phyloP scores from a whole-genome alignment of 2,113 vertebrate genomes.

The Rousettus leschenaultii region DNA sequence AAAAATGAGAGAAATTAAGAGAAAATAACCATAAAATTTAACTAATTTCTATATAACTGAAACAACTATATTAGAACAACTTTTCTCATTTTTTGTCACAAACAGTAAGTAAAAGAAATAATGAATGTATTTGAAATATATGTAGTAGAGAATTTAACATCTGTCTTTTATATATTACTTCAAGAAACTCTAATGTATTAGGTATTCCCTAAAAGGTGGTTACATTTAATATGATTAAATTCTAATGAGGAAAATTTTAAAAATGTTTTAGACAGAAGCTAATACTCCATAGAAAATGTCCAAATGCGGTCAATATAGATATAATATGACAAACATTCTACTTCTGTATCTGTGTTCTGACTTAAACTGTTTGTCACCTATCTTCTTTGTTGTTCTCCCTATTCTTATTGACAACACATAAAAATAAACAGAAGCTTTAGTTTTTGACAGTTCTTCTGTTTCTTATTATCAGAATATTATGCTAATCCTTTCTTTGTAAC shows the following conservation, averaged over 20 bases:
- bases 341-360: not conserved
- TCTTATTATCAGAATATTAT: slow-evolving; percentile 52
- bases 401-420: not conserved
- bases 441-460: slow-evolving; percentile 3
- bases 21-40: not conserved
- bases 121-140: not conserved
- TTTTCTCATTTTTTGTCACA: not conserved
- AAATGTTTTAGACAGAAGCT: not conserved
- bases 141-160: not conserved
- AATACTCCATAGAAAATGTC: not conserved
- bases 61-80: not conserved
- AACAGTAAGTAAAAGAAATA: not conserved
- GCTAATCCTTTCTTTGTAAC: slow-evolving; percentile 45
- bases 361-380: not conserved
- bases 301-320: not conserved
- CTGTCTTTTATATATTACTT: not conserved
- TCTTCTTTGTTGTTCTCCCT: not conserved
- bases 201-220: not conserved
- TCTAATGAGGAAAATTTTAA: not conserved
- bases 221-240: slow-evolving; percentile 20
- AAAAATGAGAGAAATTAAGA: not conserved
- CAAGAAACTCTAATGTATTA: not conserved
- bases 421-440: slow-evolving; percentile 44
- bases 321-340: not conserved
- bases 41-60: not conserved